Conservation (phyloP, 2,888 invertebrate genomes). For the Dicyrtoma fusca region DNA sequence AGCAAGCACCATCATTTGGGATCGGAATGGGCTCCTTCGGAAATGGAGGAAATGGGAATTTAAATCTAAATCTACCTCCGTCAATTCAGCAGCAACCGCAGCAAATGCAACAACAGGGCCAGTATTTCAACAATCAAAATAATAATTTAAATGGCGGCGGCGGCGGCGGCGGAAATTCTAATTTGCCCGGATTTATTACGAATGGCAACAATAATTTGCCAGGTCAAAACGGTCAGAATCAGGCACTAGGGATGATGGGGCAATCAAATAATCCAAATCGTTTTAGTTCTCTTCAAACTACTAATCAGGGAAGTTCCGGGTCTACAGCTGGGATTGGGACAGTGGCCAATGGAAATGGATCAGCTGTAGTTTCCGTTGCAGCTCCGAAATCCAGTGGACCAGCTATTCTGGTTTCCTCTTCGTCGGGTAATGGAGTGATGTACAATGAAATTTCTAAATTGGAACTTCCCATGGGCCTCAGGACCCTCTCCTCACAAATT, state of each 20-base stretch:
- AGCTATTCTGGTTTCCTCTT: slow-evolving; percentile 1
- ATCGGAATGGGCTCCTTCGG: no score
- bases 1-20: no score
- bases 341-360: background rate
- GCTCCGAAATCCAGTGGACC: background rate
- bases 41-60: no score
- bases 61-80: slow-evolving; percentile 7
- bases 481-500: slow-evolving; percentile 19
- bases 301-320: slow-evolving; percentile 1
- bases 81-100: background rate
- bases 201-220: slow-evolving; percentile 19
- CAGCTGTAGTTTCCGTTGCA: no score
- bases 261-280: no score
- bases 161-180: background rate
- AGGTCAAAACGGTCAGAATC: slow-evolving; percentile 9
- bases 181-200: background rate
- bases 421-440: background rate
- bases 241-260: background rate
- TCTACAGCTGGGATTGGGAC: background rate
- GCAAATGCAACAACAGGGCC: background rate
- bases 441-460: slow-evolving; percentile 32
- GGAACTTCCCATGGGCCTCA: slow-evolving; percentile 24
- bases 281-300: no score
- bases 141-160: background rate
- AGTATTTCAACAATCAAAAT: background rate